These are phyloP conservation scores for Palythoa grandis DNA, from an alignment of 92 coral and sea anemone genomes.

Conservation along the genomic window DNA sequence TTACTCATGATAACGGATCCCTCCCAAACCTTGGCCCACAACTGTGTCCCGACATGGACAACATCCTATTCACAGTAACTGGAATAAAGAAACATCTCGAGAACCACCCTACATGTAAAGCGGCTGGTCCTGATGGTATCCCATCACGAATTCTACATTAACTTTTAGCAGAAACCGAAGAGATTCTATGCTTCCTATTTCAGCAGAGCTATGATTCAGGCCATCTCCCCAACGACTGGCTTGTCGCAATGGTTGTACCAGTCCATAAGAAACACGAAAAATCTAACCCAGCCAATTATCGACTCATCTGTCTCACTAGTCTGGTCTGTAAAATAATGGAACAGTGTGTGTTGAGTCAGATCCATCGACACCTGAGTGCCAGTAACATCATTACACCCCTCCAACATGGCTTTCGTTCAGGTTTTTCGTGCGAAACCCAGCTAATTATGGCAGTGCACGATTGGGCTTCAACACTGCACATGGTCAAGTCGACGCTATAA, in stretches of 20 bases:
- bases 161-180: not conserved
- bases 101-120: not conserved
- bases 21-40: not conserved
- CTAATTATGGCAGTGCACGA: not conserved
- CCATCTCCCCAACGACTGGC: not conserved
- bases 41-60: not conserved
- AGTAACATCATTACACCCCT: not conserved
- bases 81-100: not conserved
- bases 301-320: conserved; percentile 15
- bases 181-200: not conserved
- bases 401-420: not conserved
- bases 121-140: not conserved
- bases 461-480: not conserved
- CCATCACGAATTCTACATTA: not conserved
- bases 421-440: not conserved
- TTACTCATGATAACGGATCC: not conserved
- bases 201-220: not conserved
- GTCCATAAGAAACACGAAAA: conserved; percentile 5
- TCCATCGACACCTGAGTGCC: not conserved
- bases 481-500: not conserved
- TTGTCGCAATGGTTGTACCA: not conserved
- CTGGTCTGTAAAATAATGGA: not conserved
- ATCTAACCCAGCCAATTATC: not conserved
- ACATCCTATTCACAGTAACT: not conserved
- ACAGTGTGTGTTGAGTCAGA: not conserved